These are phyloP conservation scores for Drosophila oshimai DNA, from an alignment of 1,140 invertebrate species.

Conservation along the genomic window DNA sequence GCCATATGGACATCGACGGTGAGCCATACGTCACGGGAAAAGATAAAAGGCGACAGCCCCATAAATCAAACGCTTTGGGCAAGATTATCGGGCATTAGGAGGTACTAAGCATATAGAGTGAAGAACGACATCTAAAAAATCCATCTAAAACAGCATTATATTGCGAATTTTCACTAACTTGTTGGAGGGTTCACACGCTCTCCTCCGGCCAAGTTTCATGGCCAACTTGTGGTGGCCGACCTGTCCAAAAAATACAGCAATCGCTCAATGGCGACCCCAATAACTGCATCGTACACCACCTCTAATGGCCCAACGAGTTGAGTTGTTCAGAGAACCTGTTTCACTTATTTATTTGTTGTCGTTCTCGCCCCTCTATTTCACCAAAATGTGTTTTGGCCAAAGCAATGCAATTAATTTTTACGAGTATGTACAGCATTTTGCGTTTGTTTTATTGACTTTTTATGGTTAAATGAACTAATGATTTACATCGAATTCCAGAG, in stretches of 20 bases:
- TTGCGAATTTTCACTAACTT: constrained; percentile 1
- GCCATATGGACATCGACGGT: constrained; percentile 13
- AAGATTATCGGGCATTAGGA: constrained; percentile 19
- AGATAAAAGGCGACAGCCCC: constrained; percentile 37
- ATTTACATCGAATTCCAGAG: constrained; percentile 35
- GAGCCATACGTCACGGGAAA: constrained; percentile 21
- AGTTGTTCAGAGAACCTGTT: constrained; percentile 43
- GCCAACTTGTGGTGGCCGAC: constrained; percentile 38
- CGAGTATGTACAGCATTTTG: constrained; percentile 47
- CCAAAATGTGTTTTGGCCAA: constrained; percentile 13
- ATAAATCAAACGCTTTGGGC: constrained; percentile 33
- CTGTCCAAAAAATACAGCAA: constrained; percentile 37
- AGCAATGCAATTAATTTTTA: constrained; percentile 45
- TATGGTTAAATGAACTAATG: constrained; percentile 65
- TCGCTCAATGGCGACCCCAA: constrained; percentile 51
- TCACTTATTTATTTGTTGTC: constrained; percentile 36
- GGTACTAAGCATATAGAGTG: neutral
- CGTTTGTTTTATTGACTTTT: constrained; percentile 48
- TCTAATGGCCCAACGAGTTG: constrained; percentile 33
- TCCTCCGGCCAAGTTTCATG: constrained; percentile 50
- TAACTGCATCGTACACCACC: constrained; percentile 31
- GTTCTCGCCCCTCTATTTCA: constrained; percentile 10
- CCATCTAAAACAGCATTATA: neutral
- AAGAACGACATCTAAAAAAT: neutral
- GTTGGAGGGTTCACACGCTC: constrained; percentile 39